Evolutionary conservation across 2,797 vertebrate genomes (phyloP), one percentile per base, ranked within the genome.

Genomic region (Enteromius unitaeniatus): DNA sequence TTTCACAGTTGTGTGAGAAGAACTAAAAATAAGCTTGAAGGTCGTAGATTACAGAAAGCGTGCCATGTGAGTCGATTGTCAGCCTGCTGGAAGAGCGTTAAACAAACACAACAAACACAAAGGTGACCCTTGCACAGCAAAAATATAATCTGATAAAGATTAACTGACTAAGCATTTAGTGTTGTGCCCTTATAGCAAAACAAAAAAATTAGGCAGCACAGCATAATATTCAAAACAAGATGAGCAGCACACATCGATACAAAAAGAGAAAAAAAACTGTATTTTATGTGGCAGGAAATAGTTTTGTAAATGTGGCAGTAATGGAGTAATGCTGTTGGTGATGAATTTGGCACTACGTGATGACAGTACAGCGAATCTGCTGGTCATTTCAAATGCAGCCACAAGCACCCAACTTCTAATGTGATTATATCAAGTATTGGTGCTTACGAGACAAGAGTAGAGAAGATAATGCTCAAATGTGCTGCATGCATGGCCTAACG

Each of bases 21-120:
- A 64, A 78, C 64, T 80, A 82, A 86, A 86, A 82, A 76, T 82
- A 84, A 87, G 65, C 58, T 73, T 62, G 69, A 69, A 79, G 81
- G 79, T 75, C 80, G 10, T 28, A 60, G 72, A 72, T 73, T 79
- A 88, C 62, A 70, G 64, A 80, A 69, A 21, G 70, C 70, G 72
- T 37, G 68, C 65, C 19, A 42, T 60, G 45, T 0, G 58, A 65
- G 49, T 62, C 8, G 23, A 73, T 42, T 51, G 75, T 68, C 11
- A 37, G 72, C 68, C 47, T 76, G 28, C 53, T 79, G 69, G 45
- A 79, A 76, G 81, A 58, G 68, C 51, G 23, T 74, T 73, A 51
- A 72, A 78, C 51, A 74, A 21, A 47, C 69, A 78, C 9, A 55
- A 53, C 34, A 76, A 72, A 53, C 67, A 72, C 23, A 82, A 87